phyloP scores from a whole-genome alignment of 1,140 invertebrate species.

The Thaumatotibia leucotreta region DNA sequence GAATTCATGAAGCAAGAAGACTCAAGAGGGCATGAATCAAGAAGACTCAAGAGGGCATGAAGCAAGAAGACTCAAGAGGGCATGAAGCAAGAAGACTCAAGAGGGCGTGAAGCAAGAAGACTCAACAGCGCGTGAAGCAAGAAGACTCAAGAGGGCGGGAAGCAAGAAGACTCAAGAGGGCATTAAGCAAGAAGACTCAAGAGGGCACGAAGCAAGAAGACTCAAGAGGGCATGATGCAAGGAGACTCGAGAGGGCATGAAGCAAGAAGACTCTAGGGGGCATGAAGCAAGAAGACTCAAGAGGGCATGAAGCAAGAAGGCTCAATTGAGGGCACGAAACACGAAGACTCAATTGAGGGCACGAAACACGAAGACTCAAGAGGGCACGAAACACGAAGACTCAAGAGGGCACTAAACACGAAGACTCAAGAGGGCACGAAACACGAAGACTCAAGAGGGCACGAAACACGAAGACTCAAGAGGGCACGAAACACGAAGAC shows the following conservation, averaged over 20 bases:
- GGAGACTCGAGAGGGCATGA: background rate
- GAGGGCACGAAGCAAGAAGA: conserved; percentile 1
- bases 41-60: conserved; percentile 19
- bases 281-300: conserved; percentile 15
- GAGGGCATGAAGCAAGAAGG: conserved; percentile 15
- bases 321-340: background rate
- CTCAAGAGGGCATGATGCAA: background rate
- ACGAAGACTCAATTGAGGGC: background rate
- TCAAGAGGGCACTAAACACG: no score
- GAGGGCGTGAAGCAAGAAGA: background rate
- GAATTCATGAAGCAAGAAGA: background rate
- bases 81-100: background rate
- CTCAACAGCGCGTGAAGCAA: background rate
- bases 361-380: no score
- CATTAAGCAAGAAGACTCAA: background rate
- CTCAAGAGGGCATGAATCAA: background rate
- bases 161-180: background rate
- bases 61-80: conserved; percentile 8
- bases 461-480: no score
- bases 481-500: no score
- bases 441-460: no score
- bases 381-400: no score
- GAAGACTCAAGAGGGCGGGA: background rate
- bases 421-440: no score
- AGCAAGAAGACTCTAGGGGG: conserved; percentile 15